Conservation (phyloP, 2,797 vertebrate genomes). For the Spinibarbus caldwelli region DNA sequence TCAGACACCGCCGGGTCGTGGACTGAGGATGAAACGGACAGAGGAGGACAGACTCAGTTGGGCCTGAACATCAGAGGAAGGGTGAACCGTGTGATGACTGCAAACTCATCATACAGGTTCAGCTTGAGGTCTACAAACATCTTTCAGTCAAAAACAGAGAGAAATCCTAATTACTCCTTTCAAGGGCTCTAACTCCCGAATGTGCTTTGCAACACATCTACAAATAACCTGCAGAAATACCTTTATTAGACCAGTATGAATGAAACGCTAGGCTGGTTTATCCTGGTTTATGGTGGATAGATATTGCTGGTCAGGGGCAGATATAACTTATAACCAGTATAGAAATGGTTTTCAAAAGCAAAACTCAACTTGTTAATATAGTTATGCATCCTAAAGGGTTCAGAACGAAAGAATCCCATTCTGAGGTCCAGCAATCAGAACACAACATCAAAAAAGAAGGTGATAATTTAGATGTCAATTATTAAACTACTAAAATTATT, state of each 20-base stretch:
- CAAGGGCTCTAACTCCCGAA: neutral
- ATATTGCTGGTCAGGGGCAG: neutral
- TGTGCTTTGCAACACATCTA: neutral
- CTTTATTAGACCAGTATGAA: neutral
- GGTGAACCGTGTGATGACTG: neutral
- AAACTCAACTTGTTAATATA: neutral
- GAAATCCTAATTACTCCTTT: neutral
- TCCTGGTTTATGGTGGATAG: neutral
- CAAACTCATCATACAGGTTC: neutral
- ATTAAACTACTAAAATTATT: neutral
- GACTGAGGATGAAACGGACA: neutral
- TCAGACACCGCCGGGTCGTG: neutral
- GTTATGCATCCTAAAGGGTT: neutral
- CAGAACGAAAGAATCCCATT: neutral
- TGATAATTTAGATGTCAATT: neutral
- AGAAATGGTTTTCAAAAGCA: neutral
- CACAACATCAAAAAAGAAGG: neutral
- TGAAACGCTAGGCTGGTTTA: neutral
- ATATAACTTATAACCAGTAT: neutral
- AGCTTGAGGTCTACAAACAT: neutral
- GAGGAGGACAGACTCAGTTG: neutral
- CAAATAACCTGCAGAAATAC: neutral
- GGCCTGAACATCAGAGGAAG: slow-evolving; percentile 17
- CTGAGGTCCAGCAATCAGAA: neutral
- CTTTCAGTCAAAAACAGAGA: neutral